Evolutionary conservation across 2,888 invertebrate genomes (phyloP).

Genomic region (Osmoderma eremita): DNA sequence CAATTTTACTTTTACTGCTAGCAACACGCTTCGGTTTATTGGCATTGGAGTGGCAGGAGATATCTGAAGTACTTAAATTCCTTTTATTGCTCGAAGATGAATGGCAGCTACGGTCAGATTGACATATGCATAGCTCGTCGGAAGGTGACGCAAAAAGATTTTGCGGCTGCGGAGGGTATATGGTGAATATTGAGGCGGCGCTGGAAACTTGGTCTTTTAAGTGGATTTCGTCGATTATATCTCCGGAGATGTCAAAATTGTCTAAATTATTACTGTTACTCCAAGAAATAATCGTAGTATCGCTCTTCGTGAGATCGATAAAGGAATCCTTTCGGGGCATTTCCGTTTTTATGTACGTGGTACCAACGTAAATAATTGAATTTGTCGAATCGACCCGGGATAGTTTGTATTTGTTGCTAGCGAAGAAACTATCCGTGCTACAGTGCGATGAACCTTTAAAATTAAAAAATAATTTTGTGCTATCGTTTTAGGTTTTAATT

Average conservation of each 20-base stretch:
- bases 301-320: constrained; percentile 39
- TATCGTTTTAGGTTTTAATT: no score
- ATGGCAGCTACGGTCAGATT: not conserved
- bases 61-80: constrained; percentile 27
- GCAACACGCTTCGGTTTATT: constrained; percentile 20
- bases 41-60: constrained; percentile 7
- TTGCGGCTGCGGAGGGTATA: constrained; percentile 35
- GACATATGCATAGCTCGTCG: constrained; percentile 35
- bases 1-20: constrained; percentile 2
- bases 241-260: constrained; percentile 39
- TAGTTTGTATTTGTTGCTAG: not conserved
- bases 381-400: constrained; percentile 8
- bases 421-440: not conserved
- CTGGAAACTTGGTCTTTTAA: constrained; percentile 30
- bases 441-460: constrained; percentile 1
- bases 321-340: constrained; percentile 31
- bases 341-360: constrained; percentile 18
- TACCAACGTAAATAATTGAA: constrained; percentile 33
- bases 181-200: constrained; percentile 35
- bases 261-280: constrained; percentile 16
- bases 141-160: constrained; percentile 34
- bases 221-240: constrained; percentile 37
- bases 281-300: constrained; percentile 26
- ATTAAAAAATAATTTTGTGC: no score
- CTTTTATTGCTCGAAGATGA: constrained; percentile 13